Evolutionary conservation across 2,113 vertebrate genomes (phyloP).

Genomic region (Rhea americana): DNA sequence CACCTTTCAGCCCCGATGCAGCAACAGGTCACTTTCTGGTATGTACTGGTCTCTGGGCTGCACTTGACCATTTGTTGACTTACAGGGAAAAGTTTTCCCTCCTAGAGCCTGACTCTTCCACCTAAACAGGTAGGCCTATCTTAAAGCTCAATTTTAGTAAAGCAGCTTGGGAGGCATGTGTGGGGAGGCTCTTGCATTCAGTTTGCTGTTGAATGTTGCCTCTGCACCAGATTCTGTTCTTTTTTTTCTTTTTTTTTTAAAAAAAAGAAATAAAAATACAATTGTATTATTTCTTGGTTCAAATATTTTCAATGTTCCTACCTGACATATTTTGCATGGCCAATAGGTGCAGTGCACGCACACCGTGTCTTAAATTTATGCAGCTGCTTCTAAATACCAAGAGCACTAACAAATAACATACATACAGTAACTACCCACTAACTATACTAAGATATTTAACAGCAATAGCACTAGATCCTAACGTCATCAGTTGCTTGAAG

Average conservation of each 20-base stretch:
- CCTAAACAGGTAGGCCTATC: neutral
- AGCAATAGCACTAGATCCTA: conserved; percentile 14
- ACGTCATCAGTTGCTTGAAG: neutral
- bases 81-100: neutral
- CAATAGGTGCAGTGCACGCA: neutral
- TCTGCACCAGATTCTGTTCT: neutral
- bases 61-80: neutral
- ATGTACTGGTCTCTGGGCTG: neutral
- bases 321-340: neutral
- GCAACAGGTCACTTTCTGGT: neutral
- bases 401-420: conserved; percentile 40
- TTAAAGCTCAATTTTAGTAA: neutral
- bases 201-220: neutral
- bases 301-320: neutral
- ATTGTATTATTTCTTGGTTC: neutral
- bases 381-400: conserved; percentile 52
- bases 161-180: neutral
- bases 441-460: conserved; percentile 29
- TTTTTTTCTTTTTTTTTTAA: too few relatives aligned
- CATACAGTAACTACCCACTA: conserved; percentile 32
- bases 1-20: neutral
- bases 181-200: neutral
- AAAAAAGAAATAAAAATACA: neutral
- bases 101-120: neutral
- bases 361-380: neutral